Base-by-base conservation (phyloP, 2,888 invertebrate genomes). In the Empis livida region DNA sequence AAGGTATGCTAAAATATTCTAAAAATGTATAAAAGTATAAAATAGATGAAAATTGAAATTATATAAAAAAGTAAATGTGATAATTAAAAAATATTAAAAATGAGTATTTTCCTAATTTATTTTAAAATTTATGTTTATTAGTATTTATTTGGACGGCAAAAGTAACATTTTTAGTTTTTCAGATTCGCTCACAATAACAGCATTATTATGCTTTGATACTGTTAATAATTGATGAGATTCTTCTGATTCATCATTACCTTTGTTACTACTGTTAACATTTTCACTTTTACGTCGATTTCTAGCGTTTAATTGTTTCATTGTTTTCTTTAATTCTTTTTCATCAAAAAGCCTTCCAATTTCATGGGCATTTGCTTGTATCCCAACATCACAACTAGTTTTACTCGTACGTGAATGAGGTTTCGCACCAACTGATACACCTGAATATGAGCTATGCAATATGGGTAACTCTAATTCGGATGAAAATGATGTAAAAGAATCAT, bases 281-380 rank as follows among this genome's bases (percentile, higher is more conserved):
- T 48, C 55, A 48, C 54, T 58, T 47, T 58, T 61, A 30, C 60
- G 57, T n/a, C 59, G 55, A 54, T 61, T 62, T 41, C 60, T 64
- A 20, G 56, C 58, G 50, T 62, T 65, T 15, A 64, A 47, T 39
- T 66, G 55, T 4, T 61, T 39, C 59, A 63, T 61, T 13, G 61
- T 58, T 45, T 60, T 53, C 45, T 63, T 60, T 4, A 61, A 49
- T 17, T 64, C 61, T 10, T 62, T 62, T 11, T 61, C 61, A 5
- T 60, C 64, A 48, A 59, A 64, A 11, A 71, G 72, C 39, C 71
- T 71, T 14, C 61, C 63, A 42, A 76, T 72, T 55, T 76, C 76
- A 49, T 70, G 71, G 3, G 74, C 72, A 58, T 74, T 74, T 1
- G 76, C 73, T 57, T 76, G 76, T n/a, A 76, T 75, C 10, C 75